A percentile compares a stretch with the other conserved stretches of the same genome.
These are phyloP conservation scores for Cephus pygmeus DNA, from an alignment of 2,888 invertebrate species.

Conservation along the genomic window DNA sequence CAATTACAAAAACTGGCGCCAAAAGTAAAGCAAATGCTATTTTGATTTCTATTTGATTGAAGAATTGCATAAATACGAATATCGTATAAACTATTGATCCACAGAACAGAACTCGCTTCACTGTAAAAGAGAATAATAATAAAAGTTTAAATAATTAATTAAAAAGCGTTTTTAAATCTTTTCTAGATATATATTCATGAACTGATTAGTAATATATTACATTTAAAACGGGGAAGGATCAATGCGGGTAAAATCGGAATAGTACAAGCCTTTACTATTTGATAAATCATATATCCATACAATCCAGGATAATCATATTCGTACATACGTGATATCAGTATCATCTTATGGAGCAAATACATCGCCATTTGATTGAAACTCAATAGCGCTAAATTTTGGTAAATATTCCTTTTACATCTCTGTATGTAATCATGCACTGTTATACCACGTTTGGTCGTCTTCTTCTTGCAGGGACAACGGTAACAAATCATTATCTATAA, in stretches of 20 bases:
- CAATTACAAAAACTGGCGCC: not conserved
- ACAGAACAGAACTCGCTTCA: not conserved
- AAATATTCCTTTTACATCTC: not conserved
- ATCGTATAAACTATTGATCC: not conserved
- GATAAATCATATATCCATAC: not conserved
- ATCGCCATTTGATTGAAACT: not conserved
- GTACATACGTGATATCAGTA: not conserved
- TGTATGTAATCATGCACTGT: not conserved
- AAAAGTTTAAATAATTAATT: not conserved
- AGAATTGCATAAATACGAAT: not conserved
- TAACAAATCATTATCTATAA: conserved; percentile 11
- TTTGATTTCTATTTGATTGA: not conserved
- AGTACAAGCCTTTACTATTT: not conserved
- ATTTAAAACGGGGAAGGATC: not conserved
- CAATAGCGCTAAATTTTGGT: not conserved
- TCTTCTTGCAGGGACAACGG: not conserved
- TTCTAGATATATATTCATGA: not conserved
- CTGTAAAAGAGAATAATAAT: not conserved
- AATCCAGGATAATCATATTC: not conserved
- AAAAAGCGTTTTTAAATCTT: not conserved
- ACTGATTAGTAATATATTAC: not conserved
- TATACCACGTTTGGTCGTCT: not conserved
- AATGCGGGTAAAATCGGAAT: not conserved
- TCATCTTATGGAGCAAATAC: not conserved
- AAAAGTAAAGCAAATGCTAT: not conserved